Conservation (phyloP, 2,113 vertebrate species). For the Xiphophorus maculatus region DNA sequence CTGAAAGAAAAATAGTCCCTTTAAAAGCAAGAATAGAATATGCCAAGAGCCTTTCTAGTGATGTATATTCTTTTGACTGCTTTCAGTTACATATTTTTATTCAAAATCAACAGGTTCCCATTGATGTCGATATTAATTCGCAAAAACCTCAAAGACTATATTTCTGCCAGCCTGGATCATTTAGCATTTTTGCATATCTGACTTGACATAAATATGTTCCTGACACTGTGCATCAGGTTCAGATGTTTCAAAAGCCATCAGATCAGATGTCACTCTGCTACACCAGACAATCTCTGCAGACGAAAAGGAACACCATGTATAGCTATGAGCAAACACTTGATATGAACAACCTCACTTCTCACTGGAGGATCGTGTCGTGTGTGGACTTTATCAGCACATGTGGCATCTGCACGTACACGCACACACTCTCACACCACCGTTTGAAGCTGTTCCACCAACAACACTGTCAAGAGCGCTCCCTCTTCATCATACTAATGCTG, state of each 20-base stretch:
- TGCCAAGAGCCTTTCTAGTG: not conserved
- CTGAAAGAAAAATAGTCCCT: not conserved
- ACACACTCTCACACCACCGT: conserved; percentile 27
- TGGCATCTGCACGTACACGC: conserved; percentile 19
- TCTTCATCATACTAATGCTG: conserved; percentile 57
- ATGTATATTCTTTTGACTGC: not conserved
- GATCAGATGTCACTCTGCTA: conserved; percentile 44
- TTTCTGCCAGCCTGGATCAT: not conserved
- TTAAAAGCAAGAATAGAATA: not conserved
- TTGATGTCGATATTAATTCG: not conserved
- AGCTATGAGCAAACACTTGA: conserved; percentile 48
- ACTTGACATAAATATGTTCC: conserved; percentile 23
- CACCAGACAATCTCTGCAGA: conserved; percentile 36
- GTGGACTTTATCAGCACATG: conserved; percentile 55
- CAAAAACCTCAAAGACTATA: not conserved
- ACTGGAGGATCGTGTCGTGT: conserved; percentile 17
- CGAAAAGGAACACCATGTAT: conserved; percentile 39
- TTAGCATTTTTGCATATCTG: conserved; percentile 9
- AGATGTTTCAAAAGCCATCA: conserved; percentile 33
- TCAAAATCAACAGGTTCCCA: not conserved
- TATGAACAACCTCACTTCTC: conserved; percentile 53
- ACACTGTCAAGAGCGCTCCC: conserved; percentile 54
- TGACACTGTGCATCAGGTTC: conserved; percentile 4
- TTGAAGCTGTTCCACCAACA: conserved; percentile 61
- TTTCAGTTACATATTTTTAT: not conserved